Conservation (phyloP, 2,888 invertebrate genomes). For the Eilema griseolum region DNA sequence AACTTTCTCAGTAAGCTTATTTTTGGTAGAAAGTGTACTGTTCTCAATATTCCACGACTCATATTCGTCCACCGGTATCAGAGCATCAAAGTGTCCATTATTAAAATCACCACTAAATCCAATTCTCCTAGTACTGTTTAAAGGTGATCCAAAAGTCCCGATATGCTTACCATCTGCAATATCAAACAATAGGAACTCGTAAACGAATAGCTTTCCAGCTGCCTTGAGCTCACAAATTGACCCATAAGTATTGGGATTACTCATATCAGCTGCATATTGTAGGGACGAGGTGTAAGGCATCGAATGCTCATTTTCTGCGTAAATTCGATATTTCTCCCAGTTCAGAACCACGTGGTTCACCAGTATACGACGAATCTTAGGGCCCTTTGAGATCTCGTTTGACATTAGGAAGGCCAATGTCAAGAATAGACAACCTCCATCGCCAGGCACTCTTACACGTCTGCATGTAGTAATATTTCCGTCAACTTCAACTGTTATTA, state of each 20-base stretch:
- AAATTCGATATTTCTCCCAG: not conserved
- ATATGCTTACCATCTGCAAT: not conserved
- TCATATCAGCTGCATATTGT: not conserved
- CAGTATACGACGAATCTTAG: rapidly evolving
- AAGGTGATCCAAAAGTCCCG: not conserved
- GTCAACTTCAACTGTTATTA: not conserved
- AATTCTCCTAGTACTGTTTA: not conserved
- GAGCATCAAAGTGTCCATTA: not conserved
- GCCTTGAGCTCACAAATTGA: not conserved
- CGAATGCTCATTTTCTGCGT: not conserved
- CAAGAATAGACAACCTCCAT: not conserved
- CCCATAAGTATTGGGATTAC: not conserved
- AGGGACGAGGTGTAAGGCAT: not conserved
- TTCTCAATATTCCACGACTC: too few relatives aligned
- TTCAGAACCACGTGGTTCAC: not conserved
- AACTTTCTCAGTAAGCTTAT: too few relatives aligned
- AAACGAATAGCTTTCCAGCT: not conserved
- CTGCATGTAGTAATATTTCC: not conserved
- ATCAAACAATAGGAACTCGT: not conserved
- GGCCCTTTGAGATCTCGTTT: not conserved
- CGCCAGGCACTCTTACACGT: not conserved
- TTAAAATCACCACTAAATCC: not conserved
- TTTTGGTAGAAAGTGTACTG: too few relatives aligned
- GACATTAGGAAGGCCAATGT: not conserved
- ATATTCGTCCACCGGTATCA: not conserved